Percentiles rank a stretch among this genome's conserved stretches.
Evolutionary conservation across 2,797 vertebrate genomes (phyloP).

Genomic region (Coregonus ussuriensis): DNA sequence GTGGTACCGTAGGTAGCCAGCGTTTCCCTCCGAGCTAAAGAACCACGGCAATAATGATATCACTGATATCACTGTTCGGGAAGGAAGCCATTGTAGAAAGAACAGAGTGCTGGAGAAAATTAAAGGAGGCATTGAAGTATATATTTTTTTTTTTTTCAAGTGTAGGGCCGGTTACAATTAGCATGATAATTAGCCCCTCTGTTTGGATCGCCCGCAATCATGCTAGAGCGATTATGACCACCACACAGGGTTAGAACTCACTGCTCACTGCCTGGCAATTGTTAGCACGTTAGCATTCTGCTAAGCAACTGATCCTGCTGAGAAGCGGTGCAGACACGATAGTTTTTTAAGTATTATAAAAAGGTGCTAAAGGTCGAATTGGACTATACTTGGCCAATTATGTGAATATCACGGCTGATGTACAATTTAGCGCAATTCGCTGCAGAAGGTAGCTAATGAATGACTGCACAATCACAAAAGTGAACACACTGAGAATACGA

Average conservation of each 20-base stretch:
- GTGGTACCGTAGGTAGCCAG: slow-evolving; percentile 2
- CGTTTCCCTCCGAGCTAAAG: slow-evolving; percentile 35
- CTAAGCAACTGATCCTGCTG: neutral
- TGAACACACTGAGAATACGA: neutral
- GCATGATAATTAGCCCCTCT: slow-evolving; percentile 34
- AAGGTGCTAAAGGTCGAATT: slow-evolving; percentile 34
- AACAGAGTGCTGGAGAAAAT: neutral
- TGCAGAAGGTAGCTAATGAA: neutral
- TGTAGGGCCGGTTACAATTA: slow-evolving; percentile 28
- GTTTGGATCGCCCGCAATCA: slow-evolving; percentile 47
- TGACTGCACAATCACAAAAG: neutral
- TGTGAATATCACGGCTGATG: slow-evolving; percentile 20
- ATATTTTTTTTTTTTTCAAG: neutral
- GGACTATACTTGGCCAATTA: slow-evolving; percentile 27
- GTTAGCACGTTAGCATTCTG: neutral
- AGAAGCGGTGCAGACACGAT: slow-evolving; percentile 9
- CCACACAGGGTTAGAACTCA: neutral
- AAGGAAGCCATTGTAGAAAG: slow-evolving; percentile 19
- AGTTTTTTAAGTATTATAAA: slow-evolving; percentile 34
- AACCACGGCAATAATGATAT: slow-evolving; percentile 36
- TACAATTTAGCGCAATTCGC: slow-evolving; percentile 17
- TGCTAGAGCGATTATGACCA: slow-evolving; percentile 25
- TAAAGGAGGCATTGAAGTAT: neutral
- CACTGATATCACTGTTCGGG: neutral
- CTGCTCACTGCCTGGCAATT: neutral